Base-by-base conservation (phyloP, 2,797 vertebrate species). In the Enteromius paludinosus region DNA sequence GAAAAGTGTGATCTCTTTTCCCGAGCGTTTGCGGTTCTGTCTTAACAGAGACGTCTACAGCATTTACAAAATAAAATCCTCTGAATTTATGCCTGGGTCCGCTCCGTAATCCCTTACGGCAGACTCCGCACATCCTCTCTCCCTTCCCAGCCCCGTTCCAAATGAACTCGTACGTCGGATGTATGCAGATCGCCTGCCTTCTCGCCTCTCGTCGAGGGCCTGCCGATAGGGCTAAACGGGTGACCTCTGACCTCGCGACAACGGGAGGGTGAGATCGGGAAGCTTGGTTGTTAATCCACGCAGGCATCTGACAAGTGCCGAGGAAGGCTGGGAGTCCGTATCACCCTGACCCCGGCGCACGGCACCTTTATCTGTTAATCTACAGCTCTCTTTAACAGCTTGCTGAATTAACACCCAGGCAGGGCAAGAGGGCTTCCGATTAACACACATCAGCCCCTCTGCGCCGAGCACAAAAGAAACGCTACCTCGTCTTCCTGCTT, bases 301-400 rank as follows among this genome's bases (percentile, higher is more conserved):
- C 96, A 96, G 96, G 96, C 96, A 96, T 97, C 96, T 97, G 97
- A 98, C 97, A 97, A 97, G 96, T 93, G 89, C 61, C 17, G 38
- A 28, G 83, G 81, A 75, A 94, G 94, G 88, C 95, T 95, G 95
- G 93, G 96, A 96, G 96, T 95, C 95, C 94, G 94, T 96, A 96
- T 96, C 95, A 87, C 93, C 88, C 93, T 97, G 98, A 99, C 97
- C 97, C 95, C 93, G 49, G 87, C 92, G 88, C 93, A 95, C 95
- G 95, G 95, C 95, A 96, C 94, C 96, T 96, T 97, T 98, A 99
- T 98, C 98, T 96, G 96, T 97, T 98, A 97, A 98, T 99, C 98
- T 98, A 96, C 97, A 96, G 96, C 97, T 97, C 96, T 96, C 90
- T 95, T 95, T 96, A 96, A 95, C 94, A 95, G 95, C 88, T 94